These are phyloP conservation scores for Setophaga kirtlandii DNA, from an alignment of 2,113 vertebrate species.

Conservation along the genomic window DNA sequence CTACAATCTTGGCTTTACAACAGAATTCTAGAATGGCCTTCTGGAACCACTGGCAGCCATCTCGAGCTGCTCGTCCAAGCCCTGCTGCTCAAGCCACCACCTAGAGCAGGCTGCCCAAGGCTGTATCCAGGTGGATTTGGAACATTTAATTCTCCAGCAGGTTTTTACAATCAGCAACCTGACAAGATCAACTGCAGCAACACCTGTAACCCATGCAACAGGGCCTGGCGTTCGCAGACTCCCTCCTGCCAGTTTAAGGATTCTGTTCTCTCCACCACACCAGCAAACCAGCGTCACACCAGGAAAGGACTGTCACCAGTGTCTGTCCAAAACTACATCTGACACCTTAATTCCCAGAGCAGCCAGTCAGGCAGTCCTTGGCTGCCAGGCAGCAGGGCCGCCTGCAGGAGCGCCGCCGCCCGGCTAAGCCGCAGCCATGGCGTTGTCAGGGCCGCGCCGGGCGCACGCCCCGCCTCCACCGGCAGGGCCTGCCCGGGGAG, in stretches of 20 bases:
- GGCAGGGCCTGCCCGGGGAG: too few species aligned
- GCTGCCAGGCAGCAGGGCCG: background rate
- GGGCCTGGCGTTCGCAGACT: background rate
- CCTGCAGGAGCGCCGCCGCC: rapidly evolving
- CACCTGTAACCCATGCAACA: background rate
- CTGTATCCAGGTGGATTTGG: rapidly evolving
- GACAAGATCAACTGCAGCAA: background rate
- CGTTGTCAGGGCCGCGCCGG: rapidly evolving
- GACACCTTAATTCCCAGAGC: background rate
- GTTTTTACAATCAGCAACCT: background rate
- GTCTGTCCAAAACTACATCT: rapidly evolving
- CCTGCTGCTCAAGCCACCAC: background rate
- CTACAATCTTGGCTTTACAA: background rate
- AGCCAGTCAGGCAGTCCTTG: rapidly evolving
- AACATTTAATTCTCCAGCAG: background rate
- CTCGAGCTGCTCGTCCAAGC: background rate
- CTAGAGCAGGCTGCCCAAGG: background rate
- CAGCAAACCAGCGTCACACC: background rate
- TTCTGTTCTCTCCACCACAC: background rate
- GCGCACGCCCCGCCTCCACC: rapidly evolving
- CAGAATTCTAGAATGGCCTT: too few species aligned
- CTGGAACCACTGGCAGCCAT: background rate
- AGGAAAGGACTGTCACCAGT: background rate
- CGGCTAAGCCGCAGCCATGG: background rate
- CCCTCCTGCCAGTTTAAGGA: background rate